phyloP scores from a whole-genome alignment of 2,113 vertebrate genomes.

The Mungos mungo region DNA sequence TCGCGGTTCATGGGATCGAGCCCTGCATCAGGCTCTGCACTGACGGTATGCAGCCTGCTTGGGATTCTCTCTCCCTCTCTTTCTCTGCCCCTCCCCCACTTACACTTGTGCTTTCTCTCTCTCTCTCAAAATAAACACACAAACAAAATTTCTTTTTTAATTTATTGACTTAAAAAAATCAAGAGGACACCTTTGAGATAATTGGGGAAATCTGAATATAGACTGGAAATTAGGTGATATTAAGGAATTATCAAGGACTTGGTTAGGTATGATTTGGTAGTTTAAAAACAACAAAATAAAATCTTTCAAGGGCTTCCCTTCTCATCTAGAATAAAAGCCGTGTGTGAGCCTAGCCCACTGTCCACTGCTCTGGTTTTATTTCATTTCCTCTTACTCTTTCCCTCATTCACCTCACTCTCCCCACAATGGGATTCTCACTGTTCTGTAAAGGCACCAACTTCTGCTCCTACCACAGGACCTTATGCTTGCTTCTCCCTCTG shows the following conservation, averaged over 20 bases:
- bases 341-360: not conserved
- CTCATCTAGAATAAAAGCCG: not conserved
- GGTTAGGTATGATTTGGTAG: not conserved
- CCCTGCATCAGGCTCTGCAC: no score
- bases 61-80: no score
- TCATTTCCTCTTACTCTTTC: not conserved
- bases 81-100: no score
- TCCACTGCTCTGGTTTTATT: not conserved
- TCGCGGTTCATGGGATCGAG: no score
- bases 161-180: no score
- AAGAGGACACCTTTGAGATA: not conserved
- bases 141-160: no score
- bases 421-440: not conserved
- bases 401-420: not conserved
- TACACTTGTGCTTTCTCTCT: no score
- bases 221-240: not conserved
- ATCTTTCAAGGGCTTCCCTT: not conserved
- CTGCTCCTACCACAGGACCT: not conserved
- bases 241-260: not conserved
- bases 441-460: not conserved
- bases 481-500: not conserved
- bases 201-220: not conserved
- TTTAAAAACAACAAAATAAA: not conserved
- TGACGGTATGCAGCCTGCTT: no score
- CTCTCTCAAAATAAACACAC: no score